Evolutionary conservation across 1,140 invertebrate genomes (phyloP), one percentile per base, ranked within the genome.

Genomic region (Globodera ellingtonae): DNA sequence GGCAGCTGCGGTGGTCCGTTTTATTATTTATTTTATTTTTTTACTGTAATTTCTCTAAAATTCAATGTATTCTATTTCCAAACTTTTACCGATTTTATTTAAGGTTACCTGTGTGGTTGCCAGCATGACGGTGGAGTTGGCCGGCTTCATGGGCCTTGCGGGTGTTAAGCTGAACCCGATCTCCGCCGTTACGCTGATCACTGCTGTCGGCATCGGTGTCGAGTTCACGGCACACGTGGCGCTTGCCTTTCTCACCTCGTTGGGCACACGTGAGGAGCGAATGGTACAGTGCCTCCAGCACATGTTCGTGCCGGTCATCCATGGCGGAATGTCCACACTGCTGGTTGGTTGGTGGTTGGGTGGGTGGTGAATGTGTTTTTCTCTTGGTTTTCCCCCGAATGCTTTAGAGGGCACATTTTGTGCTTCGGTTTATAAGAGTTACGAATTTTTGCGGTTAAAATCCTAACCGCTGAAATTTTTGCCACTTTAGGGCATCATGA

Each of bases 141-240:
- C 95, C 83, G 95, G 95, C 10, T 92, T 95, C 70, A 95, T 98
- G 94, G 94, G 94, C 0, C 87, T 91, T 80, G 90, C 94, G 73
- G 94, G 94, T 48, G 93, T 97, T 75, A 94, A 95, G 89, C 90
- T 97, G 7, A 96, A 94, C 86, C 94, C 95, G 4, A 93, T 96
- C 69, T 94, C 95, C 0, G 95, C 94, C 7, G 95, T 97, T 4
- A 92, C 97, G 5, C 65, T 83, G 21, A 82, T 82, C 65, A 92
- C 95, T 69, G 93, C 94, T 80, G 93, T 95, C 48, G 95, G 95
- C 59, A 93, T 96, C 84, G 94, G 94, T 35, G 93, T 95, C 7
- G 94, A 95, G 85, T 95, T 95, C 85, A 95, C 93, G 9, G 93
- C 94, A 65, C 94, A 95, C 87, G 92, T 96, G 78, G 93, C 93